Evolutionary conservation across 1,140 invertebrate species (phyloP), one percentile per base, ranked within the genome.

Genomic region (Microplitis demolitor): DNA sequence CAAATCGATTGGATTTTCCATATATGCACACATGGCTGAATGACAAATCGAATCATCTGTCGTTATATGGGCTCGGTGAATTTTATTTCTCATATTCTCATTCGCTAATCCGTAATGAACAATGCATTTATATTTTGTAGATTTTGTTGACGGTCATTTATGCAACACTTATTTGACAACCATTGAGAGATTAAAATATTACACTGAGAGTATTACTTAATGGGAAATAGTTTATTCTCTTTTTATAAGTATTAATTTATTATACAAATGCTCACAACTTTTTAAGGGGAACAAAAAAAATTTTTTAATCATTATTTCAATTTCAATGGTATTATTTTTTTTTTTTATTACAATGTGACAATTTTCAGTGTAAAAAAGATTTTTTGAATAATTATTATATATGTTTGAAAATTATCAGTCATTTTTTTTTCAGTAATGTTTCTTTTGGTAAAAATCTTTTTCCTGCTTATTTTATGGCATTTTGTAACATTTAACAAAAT

Each of bases 21-120:
- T 34, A 14, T 6, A 39, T 45, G 37, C 35, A 24, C 16, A n/a
- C 66, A 31, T 54, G 16, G 50, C n/a, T 33, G 66, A 50, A 67
- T 67, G 66, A 67, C 66, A 67, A 67, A 67, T 67, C 66, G 66
- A 67, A 67, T 67, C 50, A 67, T 67, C 66, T 53, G 66, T 67
- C 66, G 62, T 56, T 24, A 24, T 16, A 13, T 39, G 16, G 11
- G 51, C 66, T 67, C 14, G n/a, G 66, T 67, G 66, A 39, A 67
- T 54, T 67, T 67, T 6, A 67, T 67, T 67, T 67, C 33, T 50
- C 45, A 67, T 31, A 67, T 34, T 13, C 66, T 64, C n/a, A n/a
- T 14, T 31, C 13, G 45, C 39, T 67, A 67, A 67, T 67, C 66
- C 51, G 51, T 67, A 67, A 67, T 67, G 50, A 67, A 67, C 66